Conservation (phyloP, 2,797 vertebrate species). For the Catharus ustulatus region DNA sequence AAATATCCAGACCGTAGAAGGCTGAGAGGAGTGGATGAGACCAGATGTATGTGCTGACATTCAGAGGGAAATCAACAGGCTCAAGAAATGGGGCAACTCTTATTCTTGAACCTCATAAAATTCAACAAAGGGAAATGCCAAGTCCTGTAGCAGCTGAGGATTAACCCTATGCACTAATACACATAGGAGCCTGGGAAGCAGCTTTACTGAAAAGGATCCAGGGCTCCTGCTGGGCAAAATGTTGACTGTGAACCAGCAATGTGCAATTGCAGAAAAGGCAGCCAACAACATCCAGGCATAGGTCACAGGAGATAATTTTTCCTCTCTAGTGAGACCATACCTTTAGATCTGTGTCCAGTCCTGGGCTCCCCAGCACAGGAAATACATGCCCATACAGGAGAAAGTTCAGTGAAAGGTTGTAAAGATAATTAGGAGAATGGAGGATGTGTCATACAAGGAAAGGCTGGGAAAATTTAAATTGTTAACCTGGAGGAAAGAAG, state of each 20-base stretch:
- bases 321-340: neutral
- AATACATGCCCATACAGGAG: accelerated
- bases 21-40: neutral
- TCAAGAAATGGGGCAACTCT: neutral
- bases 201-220: neutral
- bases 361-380: neutral
- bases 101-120: neutral
- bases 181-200: neutral
- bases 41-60: neutral
- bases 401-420: neutral
- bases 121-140: neutral
- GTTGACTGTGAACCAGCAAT: neutral
- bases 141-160: neutral
- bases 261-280: neutral
- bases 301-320: neutral
- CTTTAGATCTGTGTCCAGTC: neutral
- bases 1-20: neutral
- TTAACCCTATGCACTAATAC: neutral
- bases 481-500: neutral
- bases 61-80: neutral
- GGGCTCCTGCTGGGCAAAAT: neutral
- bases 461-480: neutral
- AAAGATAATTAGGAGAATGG: neutral
- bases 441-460: neutral
- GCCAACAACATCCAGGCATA: neutral